These are phyloP conservation scores for Anguilla japonica DNA, from an alignment of 2,113 vertebrate species.

Conservation along the genomic window DNA sequence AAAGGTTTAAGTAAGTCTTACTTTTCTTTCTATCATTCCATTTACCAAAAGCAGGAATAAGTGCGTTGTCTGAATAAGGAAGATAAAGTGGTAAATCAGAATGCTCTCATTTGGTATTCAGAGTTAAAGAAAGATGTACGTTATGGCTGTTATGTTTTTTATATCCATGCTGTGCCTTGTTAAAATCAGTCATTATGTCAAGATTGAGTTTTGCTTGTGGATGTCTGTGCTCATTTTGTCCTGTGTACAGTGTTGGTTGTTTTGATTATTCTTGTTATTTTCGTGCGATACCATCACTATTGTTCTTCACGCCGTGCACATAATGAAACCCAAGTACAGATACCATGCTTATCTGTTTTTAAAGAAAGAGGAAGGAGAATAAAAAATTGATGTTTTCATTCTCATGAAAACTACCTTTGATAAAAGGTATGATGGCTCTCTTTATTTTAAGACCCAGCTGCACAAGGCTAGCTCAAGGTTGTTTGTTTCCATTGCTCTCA, in stretches of 20 bases:
- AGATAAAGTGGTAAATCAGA: background rate
- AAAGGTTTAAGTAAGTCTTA: background rate
- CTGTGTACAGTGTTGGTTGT: background rate
- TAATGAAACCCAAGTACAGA: background rate
- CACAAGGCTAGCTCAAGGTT: background rate
- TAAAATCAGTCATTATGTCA: background rate
- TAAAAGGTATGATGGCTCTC: background rate
- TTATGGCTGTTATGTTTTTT: no score
- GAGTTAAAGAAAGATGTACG: background rate
- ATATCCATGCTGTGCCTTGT: background rate
- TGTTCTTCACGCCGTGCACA: background rate
- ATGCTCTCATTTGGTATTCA: background rate
- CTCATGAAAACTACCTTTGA: background rate
- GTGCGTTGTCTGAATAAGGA: background rate
- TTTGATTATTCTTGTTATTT: background rate
- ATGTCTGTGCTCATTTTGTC: background rate
- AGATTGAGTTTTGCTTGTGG: background rate
- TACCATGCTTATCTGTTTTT: background rate
- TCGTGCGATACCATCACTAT: background rate
- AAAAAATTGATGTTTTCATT: background rate
- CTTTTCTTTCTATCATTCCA: background rate
- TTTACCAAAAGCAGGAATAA: background rate
- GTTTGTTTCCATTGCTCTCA: background rate
- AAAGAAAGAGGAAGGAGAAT: background rate
- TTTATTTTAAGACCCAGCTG: background rate